Evolutionary conservation across 1,140 invertebrate species (phyloP), one percentile per base, ranked within the genome.

Genomic region (Danaus melanippus): DNA sequence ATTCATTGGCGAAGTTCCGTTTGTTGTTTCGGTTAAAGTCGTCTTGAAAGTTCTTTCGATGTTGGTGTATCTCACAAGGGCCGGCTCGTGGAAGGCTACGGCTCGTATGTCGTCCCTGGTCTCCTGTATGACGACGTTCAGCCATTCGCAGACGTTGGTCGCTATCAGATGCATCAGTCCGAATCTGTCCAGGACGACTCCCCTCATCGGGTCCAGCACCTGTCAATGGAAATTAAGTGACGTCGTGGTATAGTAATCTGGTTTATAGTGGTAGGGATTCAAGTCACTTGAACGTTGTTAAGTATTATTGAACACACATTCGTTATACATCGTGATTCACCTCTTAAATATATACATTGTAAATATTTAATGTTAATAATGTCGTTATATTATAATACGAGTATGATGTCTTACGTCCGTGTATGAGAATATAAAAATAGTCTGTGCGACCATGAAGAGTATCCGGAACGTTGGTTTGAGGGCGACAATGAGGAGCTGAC

Each of bases 351-450:
- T 21, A 21, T 2, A 21, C 5, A 21, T n/a, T n/a, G 21, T 32
- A 2, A 32, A 32, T 32, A 32, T 32, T 32, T 5, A 32, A 32
- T 32, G 21, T 32, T 32, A 32, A 32, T 32, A 32, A 32, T 32
- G 21, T 32, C 4, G 2, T 32, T 32, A 32, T 32, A 32, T 32
- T 32, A 32, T 32, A 5, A 32, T 32, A 32, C n/a, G n/a, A n/a
- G n/a, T n/a, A 15, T 15, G n/a, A 15, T 32, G 21, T 8, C 84
- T 87, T 65, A 90, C 90, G 71, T 90, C 89, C 51, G 90, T 90
- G 67, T 91, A 92, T 5, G 92, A 89, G 65, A 93, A 92, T 60
- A 92, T 91, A 71, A 92, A 93, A 56, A 92, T 89, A 52, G 92
- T 91, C 75, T 92, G 91, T 39, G 90, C 88, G 49, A 92, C 88